Conservation (phyloP, 2,113 vertebrate genomes). For the Urocolius indicus region DNA sequence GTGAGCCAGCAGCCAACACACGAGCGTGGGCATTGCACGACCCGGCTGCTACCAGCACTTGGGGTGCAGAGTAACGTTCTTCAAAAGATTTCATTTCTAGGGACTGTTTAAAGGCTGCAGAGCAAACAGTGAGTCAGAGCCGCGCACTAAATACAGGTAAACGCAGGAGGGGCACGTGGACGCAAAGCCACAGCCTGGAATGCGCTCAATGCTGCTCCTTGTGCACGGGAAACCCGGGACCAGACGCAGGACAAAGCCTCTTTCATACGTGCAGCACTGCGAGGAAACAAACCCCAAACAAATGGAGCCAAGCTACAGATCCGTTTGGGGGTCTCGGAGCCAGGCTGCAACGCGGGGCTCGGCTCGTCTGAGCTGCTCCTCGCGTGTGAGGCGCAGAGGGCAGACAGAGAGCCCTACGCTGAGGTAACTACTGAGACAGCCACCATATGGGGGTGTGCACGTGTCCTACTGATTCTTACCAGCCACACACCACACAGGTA, state of each 20-base stretch:
- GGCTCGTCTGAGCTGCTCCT: accelerated
- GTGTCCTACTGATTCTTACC: accelerated
- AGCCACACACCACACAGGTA: accelerated
- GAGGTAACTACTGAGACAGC: neutral
- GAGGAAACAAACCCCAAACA: conserved; percentile 32
- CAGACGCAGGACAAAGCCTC: conserved; percentile 28
- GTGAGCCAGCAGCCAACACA: conserved; percentile 24
- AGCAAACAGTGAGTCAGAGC: conserved; percentile 45
- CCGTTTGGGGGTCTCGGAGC: neutral
- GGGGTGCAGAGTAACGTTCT: conserved; percentile 46
- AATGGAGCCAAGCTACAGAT: conserved; percentile 1
- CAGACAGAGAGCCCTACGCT: accelerated
- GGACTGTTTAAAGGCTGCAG: conserved; percentile 43
- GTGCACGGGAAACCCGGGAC: neutral
- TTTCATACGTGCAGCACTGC: conserved; percentile 6
- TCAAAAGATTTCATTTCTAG: conserved; percentile 54
- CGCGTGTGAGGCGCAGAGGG: accelerated
- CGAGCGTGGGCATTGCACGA: conserved; percentile 47
- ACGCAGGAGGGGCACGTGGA: conserved; percentile 33
- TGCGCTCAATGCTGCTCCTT: conserved; percentile 49
- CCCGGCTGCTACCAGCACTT: conserved; percentile 38
- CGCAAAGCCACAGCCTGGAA: conserved; percentile 45
- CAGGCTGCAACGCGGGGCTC: neutral
- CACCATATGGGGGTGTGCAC: neutral
- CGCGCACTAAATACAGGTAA: conserved; percentile 53